These are phyloP conservation scores for Phoenicopterus ruber DNA, from an alignment of 2,113 vertebrate genomes.

Conservation along the genomic window DNA sequence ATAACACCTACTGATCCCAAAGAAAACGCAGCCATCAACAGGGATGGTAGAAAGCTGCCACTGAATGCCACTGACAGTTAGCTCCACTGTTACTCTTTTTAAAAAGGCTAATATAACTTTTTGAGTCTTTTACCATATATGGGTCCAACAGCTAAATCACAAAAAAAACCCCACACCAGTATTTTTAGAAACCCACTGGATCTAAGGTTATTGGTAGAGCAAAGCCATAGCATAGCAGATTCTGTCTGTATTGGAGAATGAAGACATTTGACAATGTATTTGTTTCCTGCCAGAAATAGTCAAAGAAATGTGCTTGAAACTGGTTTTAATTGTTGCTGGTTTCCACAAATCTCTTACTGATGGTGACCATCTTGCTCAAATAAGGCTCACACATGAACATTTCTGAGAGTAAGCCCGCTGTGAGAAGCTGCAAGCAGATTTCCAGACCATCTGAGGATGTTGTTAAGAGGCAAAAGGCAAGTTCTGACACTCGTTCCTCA, in stretches of 20 bases:
- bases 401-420: not conserved
- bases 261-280: not conserved
- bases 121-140: not conserved
- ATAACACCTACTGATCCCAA: not conserved
- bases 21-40: not conserved
- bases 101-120: not conserved
- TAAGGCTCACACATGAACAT: not conserved
- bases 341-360: not conserved
- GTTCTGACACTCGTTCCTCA: not conserved
- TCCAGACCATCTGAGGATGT: not conserved
- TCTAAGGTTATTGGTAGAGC: not conserved
- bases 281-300: not conserved
- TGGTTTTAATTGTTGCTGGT: not conserved
- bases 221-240: not conserved
- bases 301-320: not conserved
- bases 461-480: not conserved
- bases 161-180: not conserved
- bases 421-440: not conserved
- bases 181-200: not conserved
- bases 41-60: not conserved
- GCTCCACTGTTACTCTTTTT: not conserved
- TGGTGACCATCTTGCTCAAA: not conserved
- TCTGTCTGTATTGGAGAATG: not conserved
- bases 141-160: not conserved
- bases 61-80: not conserved